Percentiles rank a stretch among this genome's conserved stretches.
Conservation (phyloP, 1,140 invertebrate species). For the Magallana gigas region DNA sequence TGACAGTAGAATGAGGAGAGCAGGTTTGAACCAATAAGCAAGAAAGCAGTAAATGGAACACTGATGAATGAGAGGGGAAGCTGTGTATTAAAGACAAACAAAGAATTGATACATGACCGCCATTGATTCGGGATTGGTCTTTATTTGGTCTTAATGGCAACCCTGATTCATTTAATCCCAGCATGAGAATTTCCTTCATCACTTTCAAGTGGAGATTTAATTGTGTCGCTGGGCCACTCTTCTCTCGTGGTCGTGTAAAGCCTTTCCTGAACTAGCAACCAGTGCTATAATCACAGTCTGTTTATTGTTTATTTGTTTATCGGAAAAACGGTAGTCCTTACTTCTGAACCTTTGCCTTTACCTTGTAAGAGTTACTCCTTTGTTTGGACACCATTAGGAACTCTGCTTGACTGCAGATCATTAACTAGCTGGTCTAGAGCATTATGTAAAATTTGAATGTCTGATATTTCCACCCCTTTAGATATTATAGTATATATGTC, state of each 20-base stretch:
- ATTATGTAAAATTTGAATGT: too few relatives aligned
- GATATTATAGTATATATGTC: too few relatives aligned
- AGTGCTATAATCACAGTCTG: neutral
- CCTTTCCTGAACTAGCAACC: neutral
- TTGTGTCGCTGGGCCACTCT: too few relatives aligned
- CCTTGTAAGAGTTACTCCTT: too few relatives aligned
- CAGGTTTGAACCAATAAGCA: neutral
- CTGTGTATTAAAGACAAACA: neutral
- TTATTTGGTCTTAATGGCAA: slow-evolving; percentile 16
- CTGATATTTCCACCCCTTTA: too few relatives aligned
- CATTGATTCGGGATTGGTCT: slow-evolving; percentile 26
- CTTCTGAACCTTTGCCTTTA: too few relatives aligned
- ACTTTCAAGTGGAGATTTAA: neutral
- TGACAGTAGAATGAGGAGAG: neutral
- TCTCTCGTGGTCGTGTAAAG: neutral
- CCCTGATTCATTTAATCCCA: neutral
- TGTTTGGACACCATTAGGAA: too few relatives aligned
- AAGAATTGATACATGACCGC: neutral
- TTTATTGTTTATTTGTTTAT: too few relatives aligned
- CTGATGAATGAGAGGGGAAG: neutral
- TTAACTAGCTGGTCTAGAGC: too few relatives aligned
- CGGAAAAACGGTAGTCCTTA: too few relatives aligned
- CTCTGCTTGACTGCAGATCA: too few relatives aligned
- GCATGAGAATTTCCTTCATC: neutral
- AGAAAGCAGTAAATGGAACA: neutral